Conservation (phyloP, 2,113 vertebrate species). For the Hypomesus transpacificus region DNA sequence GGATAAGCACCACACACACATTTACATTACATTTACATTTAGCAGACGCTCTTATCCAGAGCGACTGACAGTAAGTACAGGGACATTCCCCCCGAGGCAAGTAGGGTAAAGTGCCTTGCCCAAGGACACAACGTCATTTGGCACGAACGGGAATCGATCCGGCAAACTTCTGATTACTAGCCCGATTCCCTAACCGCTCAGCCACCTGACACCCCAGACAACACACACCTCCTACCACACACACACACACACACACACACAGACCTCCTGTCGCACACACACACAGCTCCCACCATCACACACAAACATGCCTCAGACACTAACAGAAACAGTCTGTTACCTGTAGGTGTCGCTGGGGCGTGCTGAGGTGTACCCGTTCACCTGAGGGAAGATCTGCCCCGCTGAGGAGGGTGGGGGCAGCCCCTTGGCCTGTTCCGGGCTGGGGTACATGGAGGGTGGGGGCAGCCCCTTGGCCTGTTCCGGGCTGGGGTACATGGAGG, state of each 20-base stretch:
- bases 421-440: conserved; percentile 80
- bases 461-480: conserved; percentile 83
- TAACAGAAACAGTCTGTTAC: conserved; percentile 35
- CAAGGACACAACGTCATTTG: too few species aligned
- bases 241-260: too few species aligned
- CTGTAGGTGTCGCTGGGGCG: conserved; percentile 82
- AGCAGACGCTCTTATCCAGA: too few species aligned
- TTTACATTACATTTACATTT: too few species aligned
- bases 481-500: conserved; percentile 49
- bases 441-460: conserved; percentile 51
- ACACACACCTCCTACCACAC: not conserved
- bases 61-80: too few species aligned
- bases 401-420: conserved; percentile 73
- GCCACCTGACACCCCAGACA: too few species aligned
- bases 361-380: conserved; percentile 73
- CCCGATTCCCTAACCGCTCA: too few species aligned
- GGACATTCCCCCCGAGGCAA: too few species aligned
- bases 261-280: not conserved
- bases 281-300: not conserved
- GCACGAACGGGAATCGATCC: too few species aligned
- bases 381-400: conserved; percentile 80
- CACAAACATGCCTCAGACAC: not conserved
- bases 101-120: too few species aligned
- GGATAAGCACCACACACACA: not conserved
- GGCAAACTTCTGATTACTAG: too few species aligned